Base-by-base conservation (phyloP, 1,140 invertebrate genomes). In the Meloidogyne floridensis region DNA sequence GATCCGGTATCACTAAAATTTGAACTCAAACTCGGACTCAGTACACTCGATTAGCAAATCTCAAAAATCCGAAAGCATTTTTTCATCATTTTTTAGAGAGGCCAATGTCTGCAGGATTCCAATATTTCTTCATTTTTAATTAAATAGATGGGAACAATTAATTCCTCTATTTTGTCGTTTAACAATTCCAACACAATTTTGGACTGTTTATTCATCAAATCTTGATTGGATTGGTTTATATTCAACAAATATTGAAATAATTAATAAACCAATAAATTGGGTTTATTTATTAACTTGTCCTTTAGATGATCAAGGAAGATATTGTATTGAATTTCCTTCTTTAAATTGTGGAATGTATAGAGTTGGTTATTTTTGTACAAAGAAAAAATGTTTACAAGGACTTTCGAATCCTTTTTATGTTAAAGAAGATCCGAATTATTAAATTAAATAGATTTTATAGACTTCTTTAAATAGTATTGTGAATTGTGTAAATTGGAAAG, bases 111-210 rank as follows among this genome's bases (percentile, higher is more conserved):
- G 32, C 32, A 32, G 32, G 32, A 32, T 32, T 32, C 32, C 32
- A 32, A 32, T 32, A 32, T 32, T 47, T 47, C 47, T 47, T 47
- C 4, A 47, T 6, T 47, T 47, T 15, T 72, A 72, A 42, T 72
- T 72, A 9, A 51, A 43, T 20, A 72, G 47, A 72, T 81, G 77
- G 80, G 75, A 74, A 10, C 72, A 74, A 18, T 76, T 76, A 59
- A 80, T 80, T 47, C 82, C 82, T n/a, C 32, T 83, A 43, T 83
- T 83, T 9, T 83, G 82, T 59, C 82, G 82, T 20, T 51, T 83
- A 8, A 15, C 13, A 9, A 72, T 83, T 53, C 72, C 53, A 43
- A 5, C n/a, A 6, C 51, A 78, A 42, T 74, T 81, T 42, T 83
- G 82, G 82, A 65, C 51, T 15, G 9, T 32, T 18, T 42, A 65